Percentiles rank a stretch among this genome's conserved stretches.
Evolutionary conservation across 2,797 vertebrate genomes (phyloP).

Genomic region (Mormyrus hasselquistii): DNA sequence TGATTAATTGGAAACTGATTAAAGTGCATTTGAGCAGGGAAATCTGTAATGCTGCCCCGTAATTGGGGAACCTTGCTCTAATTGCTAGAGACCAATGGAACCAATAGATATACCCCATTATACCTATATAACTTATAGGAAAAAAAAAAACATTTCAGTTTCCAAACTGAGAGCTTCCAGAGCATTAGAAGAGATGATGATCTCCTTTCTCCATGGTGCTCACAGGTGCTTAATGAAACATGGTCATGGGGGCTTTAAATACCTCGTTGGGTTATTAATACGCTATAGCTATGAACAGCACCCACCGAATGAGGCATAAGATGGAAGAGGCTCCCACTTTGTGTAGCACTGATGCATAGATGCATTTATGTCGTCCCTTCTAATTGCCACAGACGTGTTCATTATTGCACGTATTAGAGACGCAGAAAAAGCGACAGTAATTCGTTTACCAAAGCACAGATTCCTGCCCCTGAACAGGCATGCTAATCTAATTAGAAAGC

Average conservation of each 20-base stretch:
- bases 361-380: slow-evolving; percentile 88
- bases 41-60: background rate
- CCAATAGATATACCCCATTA: background rate
- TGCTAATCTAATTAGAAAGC: slow-evolving; percentile 99
- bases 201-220: background rate
- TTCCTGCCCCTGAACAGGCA: slow-evolving; percentile 83
- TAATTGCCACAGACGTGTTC: slow-evolving; percentile 90
- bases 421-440: slow-evolving; percentile 81
- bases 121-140: background rate
- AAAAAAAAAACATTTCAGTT: background rate
- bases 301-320: slow-evolving; percentile 54
- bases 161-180: background rate
- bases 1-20: background rate
- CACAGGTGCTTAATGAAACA: slow-evolving; percentile 40
- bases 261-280: slow-evolving; percentile 44
- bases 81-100: background rate
- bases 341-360: slow-evolving; percentile 67
- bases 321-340: slow-evolving; percentile 56
- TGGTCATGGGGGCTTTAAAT: slow-evolving; percentile 19
- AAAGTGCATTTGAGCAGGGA: background rate
- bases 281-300: slow-evolving; percentile 62
- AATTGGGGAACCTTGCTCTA: background rate
- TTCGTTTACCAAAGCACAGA: slow-evolving; percentile 82
- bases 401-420: slow-evolving; percentile 97
- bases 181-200: background rate